A percentile compares a stretch with the other conserved stretches of the same genome.
phyloP scores from a whole-genome alignment of 1,140 invertebrate species.

The Nasonia vitripennis region DNA sequence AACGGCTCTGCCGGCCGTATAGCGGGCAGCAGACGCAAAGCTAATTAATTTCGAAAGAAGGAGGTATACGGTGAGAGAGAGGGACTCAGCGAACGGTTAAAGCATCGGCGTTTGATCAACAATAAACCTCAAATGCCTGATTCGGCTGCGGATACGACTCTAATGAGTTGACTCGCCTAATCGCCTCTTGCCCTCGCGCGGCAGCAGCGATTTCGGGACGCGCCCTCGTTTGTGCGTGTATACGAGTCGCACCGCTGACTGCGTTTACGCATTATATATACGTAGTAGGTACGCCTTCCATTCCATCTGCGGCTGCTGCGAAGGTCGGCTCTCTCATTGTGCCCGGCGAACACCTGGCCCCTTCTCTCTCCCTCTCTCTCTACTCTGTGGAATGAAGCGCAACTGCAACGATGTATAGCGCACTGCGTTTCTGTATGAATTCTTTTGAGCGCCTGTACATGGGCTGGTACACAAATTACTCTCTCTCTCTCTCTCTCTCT shows the following conservation, averaged over 20 bases:
- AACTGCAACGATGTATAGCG: neutral
- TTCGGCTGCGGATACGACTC: neutral
- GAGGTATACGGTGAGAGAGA: neutral
- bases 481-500: neutral
- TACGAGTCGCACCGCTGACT: neutral
- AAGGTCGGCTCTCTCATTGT: slow-evolving; percentile 32
- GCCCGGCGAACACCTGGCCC: slow-evolving; percentile 1
- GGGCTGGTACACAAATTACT: neutral
- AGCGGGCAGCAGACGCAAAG: neutral
- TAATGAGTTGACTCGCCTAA: slow-evolving; percentile 20
- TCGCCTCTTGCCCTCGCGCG: neutral
- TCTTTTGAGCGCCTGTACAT: neutral
- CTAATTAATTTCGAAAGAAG: slow-evolving; percentile 1
- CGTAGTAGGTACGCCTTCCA: neutral
- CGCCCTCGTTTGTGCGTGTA: neutral
- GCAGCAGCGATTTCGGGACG: neutral
- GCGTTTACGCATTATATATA: no score
- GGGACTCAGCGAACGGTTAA: neutral
- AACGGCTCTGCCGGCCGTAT: neutral
- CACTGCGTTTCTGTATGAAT: neutral
- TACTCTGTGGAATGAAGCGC: neutral
- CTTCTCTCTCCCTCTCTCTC: neutral
- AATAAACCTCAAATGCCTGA: neutral
- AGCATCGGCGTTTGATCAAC: neutral
- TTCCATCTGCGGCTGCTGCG: slow-evolving; percentile 15